These are phyloP conservation scores for Calcarius ornatus DNA, from an alignment of 2,113 vertebrate genomes.

Conservation along the genomic window DNA sequence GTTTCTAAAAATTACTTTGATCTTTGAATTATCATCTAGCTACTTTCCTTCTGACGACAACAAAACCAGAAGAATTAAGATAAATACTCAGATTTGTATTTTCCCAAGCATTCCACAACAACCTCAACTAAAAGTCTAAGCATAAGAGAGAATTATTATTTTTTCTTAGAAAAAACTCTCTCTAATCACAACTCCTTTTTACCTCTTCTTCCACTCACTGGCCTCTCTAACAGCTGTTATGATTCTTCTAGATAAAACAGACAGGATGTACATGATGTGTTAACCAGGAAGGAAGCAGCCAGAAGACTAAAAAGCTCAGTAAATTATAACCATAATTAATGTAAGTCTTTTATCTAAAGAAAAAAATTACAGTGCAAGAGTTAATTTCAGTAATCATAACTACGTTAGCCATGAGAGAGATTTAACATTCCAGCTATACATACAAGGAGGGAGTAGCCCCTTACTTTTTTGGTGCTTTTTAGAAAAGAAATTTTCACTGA, in stretches of 20 bases:
- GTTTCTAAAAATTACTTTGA: neutral
- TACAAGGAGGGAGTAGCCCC: neutral
- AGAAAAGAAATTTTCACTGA: neutral
- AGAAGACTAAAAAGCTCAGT: neutral
- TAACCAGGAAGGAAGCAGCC: neutral
- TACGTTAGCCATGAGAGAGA: neutral
- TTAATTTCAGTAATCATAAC: neutral
- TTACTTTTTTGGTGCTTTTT: fast-evolving
- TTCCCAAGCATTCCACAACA: neutral
- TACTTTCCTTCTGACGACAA: neutral
- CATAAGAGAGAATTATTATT: neutral
- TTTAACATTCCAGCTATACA: neutral
- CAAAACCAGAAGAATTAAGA: neutral
- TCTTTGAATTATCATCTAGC: neutral
- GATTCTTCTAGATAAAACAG: neutral
- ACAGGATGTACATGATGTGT: neutral
- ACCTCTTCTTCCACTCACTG: neutral
- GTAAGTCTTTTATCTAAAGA: neutral
- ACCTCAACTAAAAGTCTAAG: neutral
- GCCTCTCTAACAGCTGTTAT: neutral
- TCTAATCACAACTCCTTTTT: neutral
- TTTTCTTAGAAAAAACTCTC: neutral
- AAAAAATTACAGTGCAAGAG: neutral
- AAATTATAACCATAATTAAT: neutral
- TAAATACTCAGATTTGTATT: neutral